Evolutionary conservation across 2,113 vertebrate genomes (phyloP).

Genomic region (Serilophus lunatus): DNA sequence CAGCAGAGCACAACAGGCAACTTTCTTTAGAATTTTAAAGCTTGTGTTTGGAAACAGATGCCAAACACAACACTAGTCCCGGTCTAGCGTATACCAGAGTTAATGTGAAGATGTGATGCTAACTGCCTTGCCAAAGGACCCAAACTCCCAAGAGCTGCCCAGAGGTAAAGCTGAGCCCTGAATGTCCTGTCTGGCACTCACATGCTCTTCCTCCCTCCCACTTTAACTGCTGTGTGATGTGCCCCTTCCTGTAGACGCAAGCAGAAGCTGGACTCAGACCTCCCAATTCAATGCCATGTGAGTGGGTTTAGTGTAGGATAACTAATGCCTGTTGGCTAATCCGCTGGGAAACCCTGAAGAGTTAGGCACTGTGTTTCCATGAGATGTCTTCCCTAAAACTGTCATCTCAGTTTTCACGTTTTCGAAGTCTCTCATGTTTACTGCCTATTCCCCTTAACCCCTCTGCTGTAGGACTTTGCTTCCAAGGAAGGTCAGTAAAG

Average conservation of each 20-base stretch:
- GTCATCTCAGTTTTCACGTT: not conserved
- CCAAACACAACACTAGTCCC: not conserved
- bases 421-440: not conserved
- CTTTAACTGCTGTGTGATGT: not conserved
- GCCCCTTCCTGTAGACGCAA: not conserved
- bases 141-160: not conserved
- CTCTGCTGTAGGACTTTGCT: not conserved
- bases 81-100: accelerated
- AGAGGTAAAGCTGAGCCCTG: not conserved
- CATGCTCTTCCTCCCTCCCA: not conserved
- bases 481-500: not conserved
- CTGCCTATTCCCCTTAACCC: not conserved
- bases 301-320: not conserved
- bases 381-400: not conserved
- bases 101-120: not conserved
- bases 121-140: not conserved
- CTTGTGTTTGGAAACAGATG: not conserved
- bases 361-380: not conserved
- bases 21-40: not conserved
- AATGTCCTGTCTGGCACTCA: not conserved
- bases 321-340: not conserved
- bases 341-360: not conserved
- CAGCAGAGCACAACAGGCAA: accelerated
- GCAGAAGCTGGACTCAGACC: not conserved
- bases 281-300: not conserved